Percentiles rank a stretch among this genome's conserved stretches.
Evolutionary conservation across 2,888 invertebrate genomes (phyloP).

Genomic region (Oscheius sp.): DNA sequence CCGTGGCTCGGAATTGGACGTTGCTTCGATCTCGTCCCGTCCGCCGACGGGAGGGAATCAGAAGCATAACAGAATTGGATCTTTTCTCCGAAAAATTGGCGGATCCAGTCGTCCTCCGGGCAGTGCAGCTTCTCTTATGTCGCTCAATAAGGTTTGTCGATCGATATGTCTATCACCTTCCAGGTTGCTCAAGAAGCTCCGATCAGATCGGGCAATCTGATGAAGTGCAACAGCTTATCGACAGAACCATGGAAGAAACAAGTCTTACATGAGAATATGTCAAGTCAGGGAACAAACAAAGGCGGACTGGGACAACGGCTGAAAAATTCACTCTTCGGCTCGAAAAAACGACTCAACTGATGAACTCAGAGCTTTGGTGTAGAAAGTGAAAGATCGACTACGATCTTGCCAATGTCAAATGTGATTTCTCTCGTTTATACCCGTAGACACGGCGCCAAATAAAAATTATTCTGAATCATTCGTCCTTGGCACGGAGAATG

Average conservation of each 20-base stretch:
- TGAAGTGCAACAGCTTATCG: conserved; percentile 67
- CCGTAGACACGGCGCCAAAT: conserved; percentile 12
- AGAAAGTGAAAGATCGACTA: conserved; percentile 14
- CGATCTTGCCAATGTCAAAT: conserved; percentile 22
- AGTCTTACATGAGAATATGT: conserved; percentile 38
- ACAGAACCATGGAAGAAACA: conserved; percentile 67
- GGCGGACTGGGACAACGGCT: conserved; percentile 64
- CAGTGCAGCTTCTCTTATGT: conserved; percentile 62
- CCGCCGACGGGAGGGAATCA: conserved; percentile 43
- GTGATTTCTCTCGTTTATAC: neutral
- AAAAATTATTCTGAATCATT: neutral
- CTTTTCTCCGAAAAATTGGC: conserved; percentile 64
- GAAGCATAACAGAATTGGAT: conserved; percentile 60
- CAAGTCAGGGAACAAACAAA: conserved; percentile 45
- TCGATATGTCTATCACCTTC: neutral
- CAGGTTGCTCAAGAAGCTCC: conserved; percentile 51
- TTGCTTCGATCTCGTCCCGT: conserved; percentile 57
- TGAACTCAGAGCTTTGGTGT: conserved; percentile 22
- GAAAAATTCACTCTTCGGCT: conserved; percentile 68
- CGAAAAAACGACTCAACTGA: conserved; percentile 60
- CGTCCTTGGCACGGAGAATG: no score
- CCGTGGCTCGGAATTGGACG: conserved; percentile 57
- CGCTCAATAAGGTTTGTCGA: conserved; percentile 61
- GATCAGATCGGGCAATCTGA: conserved; percentile 48
- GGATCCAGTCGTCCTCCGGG: conserved; percentile 53